These are phyloP conservation scores for Amphiduros pacificus DNA, from an alignment of 2,888 invertebrate species.

Conservation along the genomic window DNA sequence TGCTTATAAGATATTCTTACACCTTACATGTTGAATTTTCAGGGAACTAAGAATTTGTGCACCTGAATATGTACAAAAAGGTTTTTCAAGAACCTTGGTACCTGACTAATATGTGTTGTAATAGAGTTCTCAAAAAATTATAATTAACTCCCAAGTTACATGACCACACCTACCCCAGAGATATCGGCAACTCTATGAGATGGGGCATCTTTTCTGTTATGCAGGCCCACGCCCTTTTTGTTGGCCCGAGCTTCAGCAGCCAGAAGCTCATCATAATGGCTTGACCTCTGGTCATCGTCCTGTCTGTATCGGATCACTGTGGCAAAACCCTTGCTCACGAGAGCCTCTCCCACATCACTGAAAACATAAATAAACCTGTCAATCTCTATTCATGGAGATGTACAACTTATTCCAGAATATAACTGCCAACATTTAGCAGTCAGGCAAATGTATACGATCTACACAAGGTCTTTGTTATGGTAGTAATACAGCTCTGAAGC, in stretches of 20 bases:
- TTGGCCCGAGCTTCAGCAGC: slow-evolving; percentile 91
- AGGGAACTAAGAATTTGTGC: neutral
- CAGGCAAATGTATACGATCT: too few species aligned
- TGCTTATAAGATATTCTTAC: neutral
- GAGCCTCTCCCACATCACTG: slow-evolving; percentile 90
- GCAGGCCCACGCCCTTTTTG: slow-evolving; percentile 68
- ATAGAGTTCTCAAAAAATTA: too few species aligned
- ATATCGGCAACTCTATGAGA: slow-evolving; percentile 85
- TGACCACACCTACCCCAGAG: slow-evolving; percentile 63
- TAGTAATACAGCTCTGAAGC: too few species aligned
- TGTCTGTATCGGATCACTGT: slow-evolving; percentile 90
- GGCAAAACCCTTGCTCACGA: slow-evolving; percentile 86
- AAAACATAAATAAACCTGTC: too few species aligned
- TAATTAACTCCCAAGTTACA: too few species aligned
- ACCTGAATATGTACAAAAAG: too few species aligned
- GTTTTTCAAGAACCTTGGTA: too few species aligned
- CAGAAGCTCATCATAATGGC: slow-evolving; percentile 87
- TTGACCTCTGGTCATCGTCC: slow-evolving; percentile 94
- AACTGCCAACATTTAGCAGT: too few species aligned
- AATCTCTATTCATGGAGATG: too few species aligned
- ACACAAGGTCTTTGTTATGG: too few species aligned
- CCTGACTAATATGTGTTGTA: too few species aligned
- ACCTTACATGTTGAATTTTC: neutral
- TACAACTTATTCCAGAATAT: too few species aligned
- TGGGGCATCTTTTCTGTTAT: slow-evolving; percentile 74